Conservation (phyloP, 2,113 vertebrate species). For the Dinomys branickii region DNA sequence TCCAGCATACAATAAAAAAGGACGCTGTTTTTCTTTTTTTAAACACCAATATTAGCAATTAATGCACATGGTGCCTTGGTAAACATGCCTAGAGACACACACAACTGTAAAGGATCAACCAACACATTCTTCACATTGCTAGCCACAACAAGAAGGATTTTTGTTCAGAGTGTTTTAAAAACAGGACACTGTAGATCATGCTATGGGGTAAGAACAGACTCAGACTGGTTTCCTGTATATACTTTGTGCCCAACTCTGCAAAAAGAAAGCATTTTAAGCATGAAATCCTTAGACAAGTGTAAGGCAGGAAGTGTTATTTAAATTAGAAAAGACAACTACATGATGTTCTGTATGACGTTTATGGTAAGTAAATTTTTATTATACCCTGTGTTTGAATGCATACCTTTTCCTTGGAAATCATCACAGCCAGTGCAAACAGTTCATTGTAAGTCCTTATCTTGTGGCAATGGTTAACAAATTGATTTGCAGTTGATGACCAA, state of each 20-base stretch:
- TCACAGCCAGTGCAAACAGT: not conserved
- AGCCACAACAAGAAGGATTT: not conserved
- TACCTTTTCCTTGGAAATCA: not conserved
- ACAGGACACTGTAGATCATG: not conserved
- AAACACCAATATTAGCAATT: not conserved
- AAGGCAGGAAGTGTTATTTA: not conserved
- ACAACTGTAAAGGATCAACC: not conserved
- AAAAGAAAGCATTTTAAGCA: not conserved
- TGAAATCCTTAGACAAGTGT: rapidly evolving
- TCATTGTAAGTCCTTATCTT: not conserved
- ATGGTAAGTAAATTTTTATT: not conserved
- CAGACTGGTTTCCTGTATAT: not conserved
- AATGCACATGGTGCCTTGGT: not conserved
- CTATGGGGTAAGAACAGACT: not conserved
- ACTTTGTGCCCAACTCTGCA: not conserved
- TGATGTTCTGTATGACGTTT: not conserved
- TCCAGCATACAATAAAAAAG: too few relatives aligned
- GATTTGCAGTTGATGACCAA: not conserved
- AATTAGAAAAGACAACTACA: constrained; percentile 1
- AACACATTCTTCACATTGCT: not conserved
- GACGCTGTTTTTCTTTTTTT: not conserved
- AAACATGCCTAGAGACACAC: not conserved
- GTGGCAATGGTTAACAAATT: not conserved
- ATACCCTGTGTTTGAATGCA: not conserved
- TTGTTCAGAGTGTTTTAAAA: not conserved